phyloP scores from a whole-genome alignment of 2,797 vertebrate genomes.

The Fundulus diaphanus region DNA sequence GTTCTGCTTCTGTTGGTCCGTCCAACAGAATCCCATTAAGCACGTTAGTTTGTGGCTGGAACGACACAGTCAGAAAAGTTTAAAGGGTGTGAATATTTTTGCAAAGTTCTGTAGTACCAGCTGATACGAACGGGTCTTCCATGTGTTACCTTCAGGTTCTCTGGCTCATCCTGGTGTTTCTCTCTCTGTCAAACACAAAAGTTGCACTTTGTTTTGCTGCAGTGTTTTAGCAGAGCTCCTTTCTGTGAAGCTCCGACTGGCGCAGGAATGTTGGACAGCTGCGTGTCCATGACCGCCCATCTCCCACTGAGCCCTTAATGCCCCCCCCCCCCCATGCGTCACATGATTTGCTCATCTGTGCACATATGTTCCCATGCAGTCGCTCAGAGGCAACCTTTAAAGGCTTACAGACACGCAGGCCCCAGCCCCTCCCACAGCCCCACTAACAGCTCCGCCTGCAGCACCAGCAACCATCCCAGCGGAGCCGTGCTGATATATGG shows the following conservation, averaged over 20 bases:
- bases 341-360: conserved; percentile 41
- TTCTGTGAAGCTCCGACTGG: conserved; percentile 31
- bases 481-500: conserved; percentile 39
- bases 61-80: too few species aligned
- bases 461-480: conserved; percentile 51
- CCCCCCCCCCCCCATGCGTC: conserved; percentile 25
- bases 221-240: conserved; percentile 16
- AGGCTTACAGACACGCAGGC: conserved; percentile 60
- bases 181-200: conserved; percentile 39
- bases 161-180: conserved; percentile 31
- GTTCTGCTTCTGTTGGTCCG: not conserved
- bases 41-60: too few species aligned
- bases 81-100: not conserved
- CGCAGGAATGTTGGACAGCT: conserved; percentile 73
- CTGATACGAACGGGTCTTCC: conserved; percentile 5
- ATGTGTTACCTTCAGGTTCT: conserved; percentile 48
- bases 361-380: conserved; percentile 30
- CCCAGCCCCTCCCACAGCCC: conserved; percentile 51
- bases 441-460: conserved; percentile 40
- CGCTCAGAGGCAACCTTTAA: conserved; percentile 47
- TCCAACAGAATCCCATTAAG: too few species aligned
- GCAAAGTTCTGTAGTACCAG: not conserved
- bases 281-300: conserved; percentile 42
- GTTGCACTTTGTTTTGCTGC: conserved; percentile 71
- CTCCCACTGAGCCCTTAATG: conserved; percentile 56